Conservation (phyloP, 2,888 invertebrate genomes). For the Rotaria magnacalcarata region DNA sequence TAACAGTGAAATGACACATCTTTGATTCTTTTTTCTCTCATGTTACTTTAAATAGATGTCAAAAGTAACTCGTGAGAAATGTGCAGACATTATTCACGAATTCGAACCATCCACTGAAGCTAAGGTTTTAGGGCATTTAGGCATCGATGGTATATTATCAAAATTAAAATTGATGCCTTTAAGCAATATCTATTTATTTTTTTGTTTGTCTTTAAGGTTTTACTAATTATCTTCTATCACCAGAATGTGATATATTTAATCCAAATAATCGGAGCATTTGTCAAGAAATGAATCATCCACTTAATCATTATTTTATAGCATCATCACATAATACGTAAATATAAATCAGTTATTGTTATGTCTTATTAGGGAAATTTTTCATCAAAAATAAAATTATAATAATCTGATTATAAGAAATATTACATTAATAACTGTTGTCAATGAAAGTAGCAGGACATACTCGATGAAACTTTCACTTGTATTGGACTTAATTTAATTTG, state of each 20-base stretch:
- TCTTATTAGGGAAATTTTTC: background rate
- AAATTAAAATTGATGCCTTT: too few relatives aligned
- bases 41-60: constrained; percentile 59
- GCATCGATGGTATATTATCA: constrained; percentile 62
- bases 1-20: background rate
- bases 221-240: constrained; percentile 56
- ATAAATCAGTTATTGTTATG: constrained; percentile 1
- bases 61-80: constrained; percentile 62
- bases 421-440: too few relatives aligned
- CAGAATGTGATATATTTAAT: constrained; percentile 63
- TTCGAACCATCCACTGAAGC: constrained; percentile 64
- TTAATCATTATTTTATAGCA: constrained; percentile 63
- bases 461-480: too few relatives aligned
- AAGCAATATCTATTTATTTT: background rate
- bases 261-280: constrained; percentile 59
- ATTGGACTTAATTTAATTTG: too few relatives aligned
- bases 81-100: constrained; percentile 62
- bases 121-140: constrained; percentile 61
- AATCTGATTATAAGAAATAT: too few relatives aligned
- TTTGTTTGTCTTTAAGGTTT: constrained; percentile 52
- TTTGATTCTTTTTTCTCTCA: background rate
- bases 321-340: constrained; percentile 62
- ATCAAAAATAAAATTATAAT: background rate
- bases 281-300: constrained; percentile 64
- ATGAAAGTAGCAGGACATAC: too few relatives aligned